Evolutionary conservation across 2,888 invertebrate species (phyloP).

Genomic region (Chrysomela aeneicollis): DNA sequence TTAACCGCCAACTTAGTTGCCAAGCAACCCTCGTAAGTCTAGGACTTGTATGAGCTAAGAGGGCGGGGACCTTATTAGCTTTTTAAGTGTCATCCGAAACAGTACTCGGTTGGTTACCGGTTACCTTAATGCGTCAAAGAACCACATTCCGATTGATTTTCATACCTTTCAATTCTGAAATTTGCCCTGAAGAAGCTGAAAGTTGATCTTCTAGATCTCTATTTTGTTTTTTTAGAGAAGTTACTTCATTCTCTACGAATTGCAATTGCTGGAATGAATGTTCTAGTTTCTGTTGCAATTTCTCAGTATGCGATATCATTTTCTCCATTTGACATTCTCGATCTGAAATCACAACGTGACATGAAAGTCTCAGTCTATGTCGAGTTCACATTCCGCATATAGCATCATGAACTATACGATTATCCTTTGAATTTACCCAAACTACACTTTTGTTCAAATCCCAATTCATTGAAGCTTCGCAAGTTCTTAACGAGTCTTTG

Average conservation of each 20-base stretch:
- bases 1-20: too few relatives aligned
- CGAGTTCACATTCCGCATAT: too few relatives aligned
- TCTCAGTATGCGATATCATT: slow-evolving; percentile 52
- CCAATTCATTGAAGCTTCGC: slow-evolving; percentile 29
- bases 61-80: too few relatives aligned
- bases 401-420: not conserved
- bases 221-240: slow-evolving; percentile 49
- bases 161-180: slow-evolving; percentile 51
- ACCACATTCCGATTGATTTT: too few relatives aligned
- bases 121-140: too few relatives aligned
- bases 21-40: too few relatives aligned
- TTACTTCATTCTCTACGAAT: slow-evolving; percentile 49
- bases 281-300: slow-evolving; percentile 49
- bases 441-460: slow-evolving; percentile 28
- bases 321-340: slow-evolving; percentile 40
- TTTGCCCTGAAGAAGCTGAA: slow-evolving; percentile 43
- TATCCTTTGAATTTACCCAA: slow-evolving; percentile 9
- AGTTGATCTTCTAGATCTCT: slow-evolving; percentile 50
- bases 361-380: not conserved
- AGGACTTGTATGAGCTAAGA: too few relatives aligned
- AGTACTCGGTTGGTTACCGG: too few relatives aligned
- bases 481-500: slow-evolving; percentile 47
- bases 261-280: slow-evolving; percentile 46
- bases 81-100: too few relatives aligned
- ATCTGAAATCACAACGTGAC: slow-evolving; percentile 32